Base-by-base conservation (phyloP, 2,888 invertebrate genomes). In the Zhuqinia jingwanae region DNA sequence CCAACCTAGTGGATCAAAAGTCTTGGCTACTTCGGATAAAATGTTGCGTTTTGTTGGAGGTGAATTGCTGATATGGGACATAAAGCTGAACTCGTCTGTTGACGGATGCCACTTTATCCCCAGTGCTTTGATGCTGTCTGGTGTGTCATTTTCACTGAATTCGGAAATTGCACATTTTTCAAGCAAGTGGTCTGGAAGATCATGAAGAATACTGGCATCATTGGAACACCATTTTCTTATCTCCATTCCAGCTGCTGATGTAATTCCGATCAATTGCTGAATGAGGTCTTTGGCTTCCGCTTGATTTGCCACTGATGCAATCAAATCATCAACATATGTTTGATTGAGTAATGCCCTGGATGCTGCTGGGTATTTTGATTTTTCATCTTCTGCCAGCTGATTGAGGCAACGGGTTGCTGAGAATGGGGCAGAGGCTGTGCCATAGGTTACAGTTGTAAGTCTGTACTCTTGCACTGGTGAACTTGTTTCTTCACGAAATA, bases 391-490 rank as follows among this genome's bases (percentile, higher is more conserved):
- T 0, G 91, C 91, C 20, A 92, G 70, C 84, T 91, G 90, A 68
- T 89, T 70, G 6, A 92, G 75, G 11, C 88, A 89, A 53, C 91
- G 58, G 0, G 89, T 90, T 1, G 92, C 91, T 27, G 91, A 70
- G 88, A 87, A 92, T 11, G 92, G 90, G 1, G 91, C 91, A 2
- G 91, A 83, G 11, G 91, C 89, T 0, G 91, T 91, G 0, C 92
- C 92, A 65, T 92, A 92, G 0, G 92, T 92, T 5, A 92, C 90
- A 0, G 91, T 91, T 2, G 68, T 73, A 2, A 92, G 87, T 2
- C 82, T 58, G 27, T 89, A 89, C 0, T 88, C 87, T 17, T 83
- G 56, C 1, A 91, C 75, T 8, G 89, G 84, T 15, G 90, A 77
- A 6, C 79, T 45, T 6, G 89, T 87, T 47, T 89, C 22, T 5